Conservation (phyloP, 2,113 vertebrate genomes). For the Eublepharis macularius region DNA sequence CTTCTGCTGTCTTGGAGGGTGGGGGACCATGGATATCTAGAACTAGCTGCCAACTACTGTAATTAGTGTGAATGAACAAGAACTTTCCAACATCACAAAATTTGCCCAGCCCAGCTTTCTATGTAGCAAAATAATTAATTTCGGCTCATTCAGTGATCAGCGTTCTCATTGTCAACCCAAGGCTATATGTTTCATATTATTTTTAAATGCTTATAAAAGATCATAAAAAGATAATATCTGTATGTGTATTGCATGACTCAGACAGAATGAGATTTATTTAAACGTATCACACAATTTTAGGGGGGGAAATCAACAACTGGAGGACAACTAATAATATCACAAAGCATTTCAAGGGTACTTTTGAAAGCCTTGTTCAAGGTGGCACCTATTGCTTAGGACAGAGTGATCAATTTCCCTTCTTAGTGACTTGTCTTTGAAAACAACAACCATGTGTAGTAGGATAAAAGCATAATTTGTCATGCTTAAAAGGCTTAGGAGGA, state of each 20-base stretch:
- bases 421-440: neutral
- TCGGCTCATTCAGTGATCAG: too few relatives aligned
- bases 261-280: neutral
- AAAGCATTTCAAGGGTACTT: neutral
- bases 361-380: neutral
- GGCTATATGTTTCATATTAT: neutral
- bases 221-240: neutral
- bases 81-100: too few relatives aligned
- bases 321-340: neutral
- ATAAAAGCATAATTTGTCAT: constrained; percentile 18
- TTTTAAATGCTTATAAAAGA: too few relatives aligned
- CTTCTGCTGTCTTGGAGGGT: too few relatives aligned
- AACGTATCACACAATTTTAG: neutral
- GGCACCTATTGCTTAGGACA: neutral
- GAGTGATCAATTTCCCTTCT: rapidly evolving
- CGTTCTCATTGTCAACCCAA: neutral
- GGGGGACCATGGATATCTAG: too few relatives aligned
- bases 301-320: neutral
- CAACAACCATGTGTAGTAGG: neutral
- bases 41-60: too few relatives aligned
- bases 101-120: too few relatives aligned
- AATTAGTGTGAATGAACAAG: too few relatives aligned
- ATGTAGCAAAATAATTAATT: too few relatives aligned
- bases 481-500: constrained; percentile 5
- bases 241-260: neutral